Base-by-base conservation (phyloP, 2,113 vertebrate genomes). In the Bos taurus region DNA sequence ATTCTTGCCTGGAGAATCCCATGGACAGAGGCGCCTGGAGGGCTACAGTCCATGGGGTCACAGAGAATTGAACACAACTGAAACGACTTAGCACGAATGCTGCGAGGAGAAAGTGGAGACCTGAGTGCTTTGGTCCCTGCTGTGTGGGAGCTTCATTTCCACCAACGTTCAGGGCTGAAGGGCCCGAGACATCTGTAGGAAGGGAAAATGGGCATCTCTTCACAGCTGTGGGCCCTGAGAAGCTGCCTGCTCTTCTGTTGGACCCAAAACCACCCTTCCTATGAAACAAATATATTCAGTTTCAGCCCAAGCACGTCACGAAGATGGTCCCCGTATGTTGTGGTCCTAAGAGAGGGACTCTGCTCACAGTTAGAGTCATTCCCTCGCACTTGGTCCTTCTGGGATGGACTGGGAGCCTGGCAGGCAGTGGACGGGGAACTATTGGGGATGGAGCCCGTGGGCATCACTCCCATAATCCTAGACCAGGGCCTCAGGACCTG, bases 151-250 rank as follows among this genome's bases (percentile, higher is more conserved):
- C 54, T 21, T 14, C 48, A 13, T 59, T 85, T 33, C 60, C 7
- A 28, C 54, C 56, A 8, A 25, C 8, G 0, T 3, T 4, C 3
- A 0, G 50, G 14, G 12, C 30, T 21, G 71, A 21, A 3, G 16
- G 71, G 81, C 46, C 83, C 0, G 5, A 7, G 82, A 15, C 1
- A 10, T 6, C 25, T 1, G 16, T 1, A 28, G 43, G 33, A 80
- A 26, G 7, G 3, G 54, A 16, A 28, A 46, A 2, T 0, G 1
- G 14, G 6, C 17, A 0, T 6, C 7, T 9, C 48, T 54, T 54
- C 6, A 3, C 3, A 23, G n/a, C 28, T 7, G 3, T n/a, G 67
- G 33, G 16, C 52, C 60, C 28, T 9, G 6, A 46, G 56, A 46
- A 15, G 88, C n/a, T 12, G 40, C 67, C 80, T 12, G 36, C 7